phyloP scores from a whole-genome alignment of 2,888 invertebrate genomes.

The Heliconius erato region DNA sequence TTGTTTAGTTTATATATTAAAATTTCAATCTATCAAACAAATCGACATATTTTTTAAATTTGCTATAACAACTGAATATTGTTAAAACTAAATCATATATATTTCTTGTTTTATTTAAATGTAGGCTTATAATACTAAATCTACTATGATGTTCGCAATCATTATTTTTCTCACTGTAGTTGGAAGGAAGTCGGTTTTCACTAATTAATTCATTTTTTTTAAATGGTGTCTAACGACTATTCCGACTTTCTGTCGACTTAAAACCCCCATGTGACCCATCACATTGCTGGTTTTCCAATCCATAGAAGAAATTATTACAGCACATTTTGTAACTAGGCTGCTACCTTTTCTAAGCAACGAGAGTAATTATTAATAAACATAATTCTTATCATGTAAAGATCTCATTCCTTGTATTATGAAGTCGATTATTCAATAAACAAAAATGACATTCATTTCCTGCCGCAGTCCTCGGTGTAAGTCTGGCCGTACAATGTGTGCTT shows the following conservation, averaged over 20 bases:
- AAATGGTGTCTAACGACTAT: background rate
- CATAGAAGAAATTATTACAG: background rate
- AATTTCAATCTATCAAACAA: background rate
- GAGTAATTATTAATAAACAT: background rate
- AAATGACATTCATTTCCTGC: conserved; percentile 29
- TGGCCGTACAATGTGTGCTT: conserved; percentile 59
- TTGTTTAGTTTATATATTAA: background rate
- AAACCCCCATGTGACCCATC: too few relatives aligned
- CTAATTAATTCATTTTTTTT: background rate
- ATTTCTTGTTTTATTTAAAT: background rate
- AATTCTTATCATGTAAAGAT: background rate
- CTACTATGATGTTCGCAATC: background rate
- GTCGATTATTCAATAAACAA: background rate
- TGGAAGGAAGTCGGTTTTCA: background rate
- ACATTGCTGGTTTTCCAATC: background rate
- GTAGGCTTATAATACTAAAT: background rate
- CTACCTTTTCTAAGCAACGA: background rate
- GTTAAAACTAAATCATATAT: background rate
- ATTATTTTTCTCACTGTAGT: background rate
- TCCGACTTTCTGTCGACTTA: too few relatives aligned
- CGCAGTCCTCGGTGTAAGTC: conserved; percentile 52
- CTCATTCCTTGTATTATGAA: background rate
- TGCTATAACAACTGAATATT: background rate
- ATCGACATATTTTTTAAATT: background rate
- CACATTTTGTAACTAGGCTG: background rate